A percentile compares a stretch with the other conserved stretches of the same genome.
Evolutionary conservation across 2,888 invertebrate species (phyloP).

Genomic region (Eumacrocentrus americanus): DNA sequence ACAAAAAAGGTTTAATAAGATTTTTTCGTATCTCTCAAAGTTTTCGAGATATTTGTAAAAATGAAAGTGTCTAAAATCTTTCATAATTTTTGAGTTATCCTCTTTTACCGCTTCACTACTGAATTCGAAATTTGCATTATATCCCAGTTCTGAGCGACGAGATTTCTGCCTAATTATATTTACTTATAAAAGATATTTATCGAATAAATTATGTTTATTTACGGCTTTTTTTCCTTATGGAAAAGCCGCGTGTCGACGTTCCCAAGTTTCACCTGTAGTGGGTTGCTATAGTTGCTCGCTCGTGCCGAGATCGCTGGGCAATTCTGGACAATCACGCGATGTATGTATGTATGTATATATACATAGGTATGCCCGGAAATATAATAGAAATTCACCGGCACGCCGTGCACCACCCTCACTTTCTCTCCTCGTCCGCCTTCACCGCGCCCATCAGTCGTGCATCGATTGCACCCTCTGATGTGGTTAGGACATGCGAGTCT

Average conservation of each 20-base stretch:
- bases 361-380: slow-evolving; percentile 44
- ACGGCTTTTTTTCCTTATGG: too few species aligned
- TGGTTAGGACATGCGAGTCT: slow-evolving; percentile 41
- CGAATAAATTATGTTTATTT: too few species aligned
- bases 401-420: slow-evolving; percentile 15
- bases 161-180: too few species aligned
- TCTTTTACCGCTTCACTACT: too few species aligned
- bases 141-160: too few species aligned
- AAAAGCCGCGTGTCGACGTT: slow-evolving; percentile 18
- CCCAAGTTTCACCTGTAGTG: slow-evolving; percentile 8
- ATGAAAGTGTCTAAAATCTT: too few species aligned
- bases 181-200: too few species aligned
- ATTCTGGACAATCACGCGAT: slow-evolving; percentile 51
- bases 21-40: too few species aligned
- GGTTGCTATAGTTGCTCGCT: slow-evolving; percentile 23
- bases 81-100: too few species aligned
- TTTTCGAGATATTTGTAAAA: too few species aligned
- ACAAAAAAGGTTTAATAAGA: too few species aligned
- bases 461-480: slow-evolving; percentile 42
- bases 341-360: slow-evolving; percentile 35
- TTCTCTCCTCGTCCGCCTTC: slow-evolving; percentile 23
- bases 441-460: slow-evolving; percentile 37
- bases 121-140: too few species aligned
- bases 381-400: slow-evolving; percentile 51
- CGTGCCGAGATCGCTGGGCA: slow-evolving; percentile 40